These are phyloP conservation scores for Cavia porcellus DNA, from an alignment of 2,113 vertebrate genomes.

Conservation along the genomic window DNA sequence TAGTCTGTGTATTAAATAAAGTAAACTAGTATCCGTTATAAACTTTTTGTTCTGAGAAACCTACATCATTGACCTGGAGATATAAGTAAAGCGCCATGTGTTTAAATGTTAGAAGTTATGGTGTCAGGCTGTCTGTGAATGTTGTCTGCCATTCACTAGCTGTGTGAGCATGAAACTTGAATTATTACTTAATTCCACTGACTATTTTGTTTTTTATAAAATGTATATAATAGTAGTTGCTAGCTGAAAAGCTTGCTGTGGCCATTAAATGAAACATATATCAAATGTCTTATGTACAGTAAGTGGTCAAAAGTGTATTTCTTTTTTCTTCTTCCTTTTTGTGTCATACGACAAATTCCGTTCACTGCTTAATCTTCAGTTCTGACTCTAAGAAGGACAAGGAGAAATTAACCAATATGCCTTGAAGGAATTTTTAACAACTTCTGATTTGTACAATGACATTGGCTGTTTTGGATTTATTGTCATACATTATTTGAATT, in stretches of 20 bases:
- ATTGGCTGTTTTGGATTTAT: background rate
- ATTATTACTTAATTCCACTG: background rate
- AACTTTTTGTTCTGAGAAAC: background rate
- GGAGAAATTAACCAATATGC: slow-evolving; percentile 19
- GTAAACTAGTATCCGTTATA: background rate
- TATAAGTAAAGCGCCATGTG: background rate
- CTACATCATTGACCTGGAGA: background rate
- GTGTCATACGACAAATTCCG: background rate
- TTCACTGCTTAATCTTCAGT: background rate
- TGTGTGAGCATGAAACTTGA: background rate
- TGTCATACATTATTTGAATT: background rate
- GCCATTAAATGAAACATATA: background rate
- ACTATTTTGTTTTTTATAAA: background rate
- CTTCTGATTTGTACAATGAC: slow-evolving; percentile 19
- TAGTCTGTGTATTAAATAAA: background rate
- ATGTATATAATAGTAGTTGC: background rate
- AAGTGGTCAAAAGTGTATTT: background rate
- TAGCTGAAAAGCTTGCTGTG: background rate
- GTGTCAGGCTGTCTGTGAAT: background rate
- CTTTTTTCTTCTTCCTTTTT: background rate
- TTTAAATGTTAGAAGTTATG: background rate
- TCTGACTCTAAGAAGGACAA: background rate
- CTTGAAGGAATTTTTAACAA: background rate
- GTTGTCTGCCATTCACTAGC: background rate
- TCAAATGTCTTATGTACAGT: background rate